A percentile compares a stretch with the other conserved stretches of the same genome.
Conservation (phyloP, 2,797 vertebrate species). For the Merluccius polli region DNA sequence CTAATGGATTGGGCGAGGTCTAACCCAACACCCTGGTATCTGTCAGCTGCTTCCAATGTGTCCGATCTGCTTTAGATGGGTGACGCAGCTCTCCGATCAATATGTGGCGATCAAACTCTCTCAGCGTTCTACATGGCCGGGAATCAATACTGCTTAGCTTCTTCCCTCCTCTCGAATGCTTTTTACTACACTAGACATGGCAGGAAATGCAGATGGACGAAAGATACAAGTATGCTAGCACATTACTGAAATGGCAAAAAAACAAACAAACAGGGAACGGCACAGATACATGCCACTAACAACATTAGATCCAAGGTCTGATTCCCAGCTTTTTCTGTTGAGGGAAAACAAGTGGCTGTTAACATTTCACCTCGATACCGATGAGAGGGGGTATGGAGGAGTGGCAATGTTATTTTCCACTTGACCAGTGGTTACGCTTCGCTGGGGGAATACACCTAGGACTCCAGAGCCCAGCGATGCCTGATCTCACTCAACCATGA, state of each 20-base stretch:
- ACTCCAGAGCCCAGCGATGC: slow-evolving; percentile 39
- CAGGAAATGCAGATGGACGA: slow-evolving; percentile 6
- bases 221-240: not conserved
- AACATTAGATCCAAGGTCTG: slow-evolving; percentile 7
- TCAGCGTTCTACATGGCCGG: slow-evolving; percentile 43
- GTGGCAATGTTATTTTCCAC: slow-evolving; percentile 42
- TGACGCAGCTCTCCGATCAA: slow-evolving; percentile 41
- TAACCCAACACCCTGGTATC: slow-evolving; percentile 44
- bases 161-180: slow-evolving; percentile 35
- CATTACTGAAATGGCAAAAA: not conserved
- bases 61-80: slow-evolving; percentile 44
- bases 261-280: slow-evolving; percentile 21
- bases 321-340: slow-evolving; percentile 14
- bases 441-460: slow-evolving; percentile 48
- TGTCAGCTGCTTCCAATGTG: slow-evolving; percentile 47
- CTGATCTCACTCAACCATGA: slow-evolving; percentile 54
- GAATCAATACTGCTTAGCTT: slow-evolving; percentile 65
- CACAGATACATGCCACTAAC: slow-evolving; percentile 30
- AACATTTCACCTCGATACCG: slow-evolving; percentile 39
- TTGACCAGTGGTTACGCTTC: slow-evolving; percentile 52
- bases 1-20: slow-evolving; percentile 61
- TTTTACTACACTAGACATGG: slow-evolving; percentile 37
- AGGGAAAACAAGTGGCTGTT: slow-evolving; percentile 11
- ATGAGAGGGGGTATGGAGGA: slow-evolving; percentile 32
- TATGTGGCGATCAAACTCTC: slow-evolving; percentile 43